Evolutionary conservation across 2,113 vertebrate species (phyloP), one percentile per base, ranked within the genome.

Genomic region (Stictonetta naevosa): DNA sequence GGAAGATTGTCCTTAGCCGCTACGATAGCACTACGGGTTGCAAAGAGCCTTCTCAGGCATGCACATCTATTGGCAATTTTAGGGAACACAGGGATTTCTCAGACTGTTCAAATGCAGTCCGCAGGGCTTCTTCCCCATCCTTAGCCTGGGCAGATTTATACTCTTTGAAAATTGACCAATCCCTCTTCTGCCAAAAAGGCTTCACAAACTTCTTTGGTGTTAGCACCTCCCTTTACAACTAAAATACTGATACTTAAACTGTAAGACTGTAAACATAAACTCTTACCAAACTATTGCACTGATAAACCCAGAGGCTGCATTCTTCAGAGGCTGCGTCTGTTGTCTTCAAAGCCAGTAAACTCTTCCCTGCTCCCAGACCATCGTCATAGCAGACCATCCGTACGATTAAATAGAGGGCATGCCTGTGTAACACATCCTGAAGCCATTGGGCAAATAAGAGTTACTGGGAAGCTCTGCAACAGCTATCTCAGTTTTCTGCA

Each of bases 311-410:
- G 92, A 99, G 99, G 97, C 98, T 99, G 97, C 98, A 99, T 72
- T 98, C 98, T 80, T 99, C 98, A 19, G 98, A 98, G 83, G 98
- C 95, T 15, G 97, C 94, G 33, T 99, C 98, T 1, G 99, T 99
- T 95, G 99, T 99, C 97, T 99, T 99, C 93, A 99, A 97, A 28
- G 99, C 99, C 93, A 99, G 95, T 60, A 99, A 97, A 97, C 99
- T 99, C 92, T 98, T 99, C 31, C 99, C 99, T 5, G 99, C 98
- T 10, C 99, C 99, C 58, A 99, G 98, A 15, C 99, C 99, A 4
- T 99, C 99, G 1, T 99, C 99, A 1, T 99, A 99, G 91, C 99
- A 99, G 94, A 99, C 98, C 99, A 99, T 99, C 34, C 98, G 98
- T 56, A 99, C 98, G 18, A 99, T 99, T 80, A 99, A 94, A 95